phyloP scores from a whole-genome alignment of 2,888 invertebrate genomes.

The Lottia gigantea region DNA sequence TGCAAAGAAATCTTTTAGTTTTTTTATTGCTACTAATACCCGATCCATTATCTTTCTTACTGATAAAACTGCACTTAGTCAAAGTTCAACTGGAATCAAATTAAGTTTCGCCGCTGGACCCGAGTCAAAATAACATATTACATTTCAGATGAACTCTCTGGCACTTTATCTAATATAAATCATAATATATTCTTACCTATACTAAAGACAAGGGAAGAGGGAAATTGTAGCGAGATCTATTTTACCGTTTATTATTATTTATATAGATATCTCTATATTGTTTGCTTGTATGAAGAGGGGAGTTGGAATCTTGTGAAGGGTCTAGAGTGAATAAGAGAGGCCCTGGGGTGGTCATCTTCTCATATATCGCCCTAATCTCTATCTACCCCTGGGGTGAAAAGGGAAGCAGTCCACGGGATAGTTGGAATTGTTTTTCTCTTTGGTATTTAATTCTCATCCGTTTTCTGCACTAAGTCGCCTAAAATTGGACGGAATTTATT shows the following conservation, averaged over 20 bases:
- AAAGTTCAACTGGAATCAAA: not conserved
- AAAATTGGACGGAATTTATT: too few relatives aligned
- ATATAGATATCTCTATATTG: not conserved
- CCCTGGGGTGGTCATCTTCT: conserved; percentile 2
- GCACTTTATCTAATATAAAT: conserved; percentile 3
- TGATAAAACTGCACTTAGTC: not conserved
- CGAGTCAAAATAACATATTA: not conserved
- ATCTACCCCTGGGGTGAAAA: not conserved
- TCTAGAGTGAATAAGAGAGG: not conserved
- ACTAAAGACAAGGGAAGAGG: not conserved
- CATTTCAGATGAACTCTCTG: conserved; percentile 3
- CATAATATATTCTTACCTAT: conserved; percentile 7
- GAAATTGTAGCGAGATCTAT: conserved; percentile 10
- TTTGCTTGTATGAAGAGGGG: not conserved
- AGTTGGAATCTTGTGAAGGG: not conserved
- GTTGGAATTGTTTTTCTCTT: not conserved
- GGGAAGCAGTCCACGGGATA: not conserved
- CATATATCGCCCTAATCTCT: not conserved
- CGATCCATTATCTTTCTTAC: too few relatives aligned
- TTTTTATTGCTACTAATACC: too few relatives aligned
- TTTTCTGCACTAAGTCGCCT: not conserved
- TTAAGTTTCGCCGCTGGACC: conserved; percentile 4
- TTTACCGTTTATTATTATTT: not conserved
- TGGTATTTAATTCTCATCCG: not conserved
- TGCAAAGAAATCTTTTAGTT: too few relatives aligned